phyloP scores from a whole-genome alignment of 2,113 vertebrate species.

The Benitochromis conjunctus region DNA sequence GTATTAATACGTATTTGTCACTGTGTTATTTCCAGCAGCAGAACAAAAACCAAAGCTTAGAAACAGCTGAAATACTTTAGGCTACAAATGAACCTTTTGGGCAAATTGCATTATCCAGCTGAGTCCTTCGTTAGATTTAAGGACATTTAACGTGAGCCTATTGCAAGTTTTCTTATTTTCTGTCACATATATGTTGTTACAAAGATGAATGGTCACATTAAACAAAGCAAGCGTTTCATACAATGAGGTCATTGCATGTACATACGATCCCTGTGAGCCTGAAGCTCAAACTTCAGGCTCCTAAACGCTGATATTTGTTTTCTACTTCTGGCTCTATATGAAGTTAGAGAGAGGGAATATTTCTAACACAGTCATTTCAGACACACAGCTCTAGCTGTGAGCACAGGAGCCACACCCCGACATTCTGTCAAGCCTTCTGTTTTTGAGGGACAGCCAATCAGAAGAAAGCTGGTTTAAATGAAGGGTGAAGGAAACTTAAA shows the following conservation, averaged over 20 bases:
- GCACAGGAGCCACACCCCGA: not conserved
- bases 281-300: not conserved
- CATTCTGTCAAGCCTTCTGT: not conserved
- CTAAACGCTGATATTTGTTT: not conserved
- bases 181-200: not conserved
- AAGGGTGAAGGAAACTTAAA: not conserved
- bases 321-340: not conserved
- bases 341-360: not conserved
- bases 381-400: not conserved
- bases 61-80: not conserved
- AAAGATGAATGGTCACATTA: not conserved
- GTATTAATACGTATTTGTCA: not conserved
- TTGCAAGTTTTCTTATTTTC: not conserved
- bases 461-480: not conserved
- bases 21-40: not conserved
- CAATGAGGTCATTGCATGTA: not conserved
- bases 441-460: not conserved
- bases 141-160: not conserved
- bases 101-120: fast-evolving
- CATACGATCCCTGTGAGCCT: not conserved
- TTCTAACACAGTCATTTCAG: not conserved
- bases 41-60: not conserved
- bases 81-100: not conserved
- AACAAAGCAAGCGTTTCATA: not conserved
- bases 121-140: not conserved